Percentiles rank a stretch among this genome's conserved stretches.
phyloP scores from a whole-genome alignment of 2,797 vertebrate genomes.

The Typhlichthys eigenmanni region DNA sequence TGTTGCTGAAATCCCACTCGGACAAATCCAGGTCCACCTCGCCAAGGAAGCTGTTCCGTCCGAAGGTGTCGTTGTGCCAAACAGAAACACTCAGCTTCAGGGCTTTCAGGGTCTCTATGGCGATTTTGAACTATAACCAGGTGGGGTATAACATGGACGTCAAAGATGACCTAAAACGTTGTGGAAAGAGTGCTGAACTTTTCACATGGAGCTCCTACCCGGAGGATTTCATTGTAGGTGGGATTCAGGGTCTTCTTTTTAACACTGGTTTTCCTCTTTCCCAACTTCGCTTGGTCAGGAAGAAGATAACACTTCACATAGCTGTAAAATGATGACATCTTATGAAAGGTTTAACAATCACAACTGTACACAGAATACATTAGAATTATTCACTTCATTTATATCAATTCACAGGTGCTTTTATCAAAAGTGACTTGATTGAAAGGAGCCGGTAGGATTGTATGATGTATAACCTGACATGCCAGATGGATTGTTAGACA shows the following conservation, averaged over 20 bases:
- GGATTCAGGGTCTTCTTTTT: constrained; percentile 92
- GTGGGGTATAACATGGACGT: not conserved
- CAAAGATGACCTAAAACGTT: not conserved
- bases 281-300: constrained; percentile 89
- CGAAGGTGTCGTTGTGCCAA: constrained; percentile 92
- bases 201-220: constrained; percentile 71
- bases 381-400: too few relatives aligned
- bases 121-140: constrained; percentile 84
- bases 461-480: too few relatives aligned
- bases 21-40: constrained; percentile 88
- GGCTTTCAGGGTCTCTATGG: constrained; percentile 75
- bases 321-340: constrained; percentile 65
- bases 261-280: constrained; percentile 90
- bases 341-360: constrained; percentile 5
- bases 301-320: constrained; percentile 94
- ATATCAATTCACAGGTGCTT: too few relatives aligned
- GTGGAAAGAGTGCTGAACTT: not conserved
- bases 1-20: constrained; percentile 88
- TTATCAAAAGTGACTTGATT: too few relatives aligned
- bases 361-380: not conserved
- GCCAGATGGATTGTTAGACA: too few relatives aligned
- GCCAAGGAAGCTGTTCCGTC: constrained; percentile 90
- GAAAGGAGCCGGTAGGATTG: too few relatives aligned
- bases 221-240: constrained; percentile 90
- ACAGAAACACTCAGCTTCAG: constrained; percentile 88